These are phyloP conservation scores for Acomys russatus DNA, from an alignment of 2,797 vertebrate species.

Conservation along the genomic window DNA sequence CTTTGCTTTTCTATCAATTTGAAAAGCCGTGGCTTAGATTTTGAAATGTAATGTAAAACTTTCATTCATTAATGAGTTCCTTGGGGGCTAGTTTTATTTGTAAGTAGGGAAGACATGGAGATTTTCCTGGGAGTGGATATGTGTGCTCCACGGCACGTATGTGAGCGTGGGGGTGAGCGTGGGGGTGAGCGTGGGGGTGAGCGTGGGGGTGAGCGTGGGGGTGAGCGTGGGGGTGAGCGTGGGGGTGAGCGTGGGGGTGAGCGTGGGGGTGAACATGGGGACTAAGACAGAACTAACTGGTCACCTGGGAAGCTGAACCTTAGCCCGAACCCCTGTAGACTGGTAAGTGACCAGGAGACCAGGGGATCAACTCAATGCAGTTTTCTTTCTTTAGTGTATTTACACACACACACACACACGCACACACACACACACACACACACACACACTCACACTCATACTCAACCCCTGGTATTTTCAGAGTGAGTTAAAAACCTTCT, in stretches of 20 bases:
- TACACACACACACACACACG: neutral
- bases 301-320: neutral
- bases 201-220: neutral
- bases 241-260: too few species aligned
- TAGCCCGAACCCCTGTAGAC: neutral
- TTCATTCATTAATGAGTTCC: slow-evolving; percentile 55
- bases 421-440: neutral
- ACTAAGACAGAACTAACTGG: neutral
- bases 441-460: neutral
- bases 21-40: neutral
- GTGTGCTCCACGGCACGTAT: neutral
- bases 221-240: neutral
- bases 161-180: neutral
- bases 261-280: neutral
- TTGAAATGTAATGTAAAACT: slow-evolving; percentile 55
- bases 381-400: neutral
- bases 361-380: neutral
- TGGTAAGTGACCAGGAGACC: neutral
- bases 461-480: neutral
- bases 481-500: neutral
- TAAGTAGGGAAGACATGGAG: slow-evolving; percentile 22
- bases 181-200: neutral
- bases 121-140: slow-evolving; percentile 14
- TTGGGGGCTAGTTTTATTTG: slow-evolving; percentile 62
- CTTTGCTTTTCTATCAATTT: slow-evolving; percentile 20